These are phyloP conservation scores for Macheiramphus alcinus DNA, from an alignment of 2,113 vertebrate genomes.

Conservation along the genomic window DNA sequence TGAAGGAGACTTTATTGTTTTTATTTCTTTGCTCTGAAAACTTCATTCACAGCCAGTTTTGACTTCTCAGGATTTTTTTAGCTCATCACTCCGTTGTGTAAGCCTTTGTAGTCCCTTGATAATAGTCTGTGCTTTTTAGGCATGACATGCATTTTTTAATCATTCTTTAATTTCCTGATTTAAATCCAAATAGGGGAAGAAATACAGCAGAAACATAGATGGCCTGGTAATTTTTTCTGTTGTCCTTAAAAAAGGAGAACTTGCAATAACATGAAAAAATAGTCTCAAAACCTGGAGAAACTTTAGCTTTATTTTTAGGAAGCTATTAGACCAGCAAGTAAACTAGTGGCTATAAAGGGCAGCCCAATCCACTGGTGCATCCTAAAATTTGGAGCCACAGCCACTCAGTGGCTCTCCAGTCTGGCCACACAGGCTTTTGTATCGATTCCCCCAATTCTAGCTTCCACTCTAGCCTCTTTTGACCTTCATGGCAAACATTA, in stretches of 20 bases:
- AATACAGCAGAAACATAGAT: neutral
- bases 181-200: neutral
- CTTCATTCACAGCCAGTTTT: constrained; percentile 25
- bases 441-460: neutral
- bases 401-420: neutral
- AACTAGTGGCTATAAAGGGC: neutral
- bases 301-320: neutral
- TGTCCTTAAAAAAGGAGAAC: neutral
- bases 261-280: neutral
- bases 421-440: neutral
- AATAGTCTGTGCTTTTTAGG: neutral
- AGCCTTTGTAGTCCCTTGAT: neutral
- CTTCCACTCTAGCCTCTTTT: neutral
- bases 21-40: constrained; percentile 5
- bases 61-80: neutral
- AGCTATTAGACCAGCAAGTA: neutral
- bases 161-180: constrained; percentile 6
- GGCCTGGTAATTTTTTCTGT: neutral
- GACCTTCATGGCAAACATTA: neutral
- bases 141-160: neutral
- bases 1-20: constrained; percentile 26
- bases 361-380: neutral
- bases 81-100: neutral
- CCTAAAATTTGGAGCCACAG: neutral
- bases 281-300: neutral